Conservation (phyloP, 2,113 vertebrate genomes). For the Oncorhynchus mykiss region DNA sequence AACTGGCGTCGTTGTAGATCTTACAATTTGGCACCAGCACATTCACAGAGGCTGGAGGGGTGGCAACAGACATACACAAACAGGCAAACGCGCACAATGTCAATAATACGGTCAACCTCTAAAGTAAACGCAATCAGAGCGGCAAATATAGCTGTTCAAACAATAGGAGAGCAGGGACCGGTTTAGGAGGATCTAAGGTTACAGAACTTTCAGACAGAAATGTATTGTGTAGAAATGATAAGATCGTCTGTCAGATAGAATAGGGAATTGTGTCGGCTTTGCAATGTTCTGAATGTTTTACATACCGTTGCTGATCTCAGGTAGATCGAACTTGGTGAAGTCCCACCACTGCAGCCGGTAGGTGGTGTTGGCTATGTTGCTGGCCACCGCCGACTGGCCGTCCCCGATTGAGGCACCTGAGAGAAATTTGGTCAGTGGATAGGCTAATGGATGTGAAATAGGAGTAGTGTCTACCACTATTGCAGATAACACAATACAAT, state of each 20-base stretch:
- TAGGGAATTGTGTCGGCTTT: too few species aligned
- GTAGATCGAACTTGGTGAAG: slow-evolving; percentile 97
- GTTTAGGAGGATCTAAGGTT: too few species aligned
- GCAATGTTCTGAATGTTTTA: not conserved
- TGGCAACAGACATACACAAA: not conserved
- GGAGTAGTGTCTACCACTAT: too few species aligned
- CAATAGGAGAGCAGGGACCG: not conserved
- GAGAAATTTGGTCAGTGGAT: not conserved
- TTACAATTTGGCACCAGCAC: slow-evolving; percentile 99
- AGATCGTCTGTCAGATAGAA: too few species aligned
- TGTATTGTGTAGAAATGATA: too few species aligned
- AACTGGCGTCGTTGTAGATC: slow-evolving; percentile 98
- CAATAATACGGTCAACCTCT: not conserved
- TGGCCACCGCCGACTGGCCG: slow-evolving; percentile 96
- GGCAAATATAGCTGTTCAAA: not conserved
- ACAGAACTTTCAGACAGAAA: too few species aligned
- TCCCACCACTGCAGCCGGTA: slow-evolving; percentile 99
- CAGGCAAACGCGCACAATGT: not conserved
- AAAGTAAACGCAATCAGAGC: not conserved
- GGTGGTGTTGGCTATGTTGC: slow-evolving; percentile 98
- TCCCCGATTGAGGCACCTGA: slow-evolving; percentile 96
- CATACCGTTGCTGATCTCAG: slow-evolving; percentile 98
- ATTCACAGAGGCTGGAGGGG: slow-evolving; percentile 84
- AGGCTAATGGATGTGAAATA: not conserved
- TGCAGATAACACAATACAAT: not conserved